Evolutionary conservation across 2,888 invertebrate species (phyloP), one percentile per base, ranked within the genome.

Genomic region (Mechanitis mazaeus): DNA sequence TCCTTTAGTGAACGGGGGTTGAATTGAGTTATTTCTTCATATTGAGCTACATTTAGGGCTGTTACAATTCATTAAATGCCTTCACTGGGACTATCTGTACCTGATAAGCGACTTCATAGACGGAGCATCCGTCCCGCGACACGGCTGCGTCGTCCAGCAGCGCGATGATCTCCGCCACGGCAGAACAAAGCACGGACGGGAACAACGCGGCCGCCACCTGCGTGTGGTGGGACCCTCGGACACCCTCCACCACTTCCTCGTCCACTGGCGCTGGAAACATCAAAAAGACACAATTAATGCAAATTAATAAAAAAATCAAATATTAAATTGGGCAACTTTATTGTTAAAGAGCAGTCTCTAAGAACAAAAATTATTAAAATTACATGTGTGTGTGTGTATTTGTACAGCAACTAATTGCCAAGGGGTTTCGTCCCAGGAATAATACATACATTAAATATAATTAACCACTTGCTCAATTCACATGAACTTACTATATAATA

Each of bases 91-190:
- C n/a, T 11, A 3, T 42, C 42, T 3, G 7, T 42, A 96, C 96
- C 91, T 97, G 97, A 83, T 97, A 97, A 60, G 99, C 97, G 1
- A 98, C 95, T 91, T 98, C 98, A 78, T 98, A 97, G 0, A 99
- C 99, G n/a, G 97, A 95, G 75, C 95, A 95, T 0, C 99, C 99
- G 78, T 98, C 97, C 2, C 93, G 91, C 0, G 97, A 96, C 3
- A 99, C 98, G 1, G 98, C 98, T 0, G 97, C 96, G 84, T 99
- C 99, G 77, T 99, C 98, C 56, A 99, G 87, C 60, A 99, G 92
- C 72, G 96, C 94, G 12, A 99, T 96, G 65, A 99, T 97, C 80
- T 96, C 96, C 59, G 99, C 95, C 0, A 98, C 98, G 0, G 98
- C 97, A 0, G 98, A 96, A 81, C 99, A 98, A 33, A 99, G 90